Conservation (phyloP, 2,113 vertebrate species). For the Motacilla alba region DNA sequence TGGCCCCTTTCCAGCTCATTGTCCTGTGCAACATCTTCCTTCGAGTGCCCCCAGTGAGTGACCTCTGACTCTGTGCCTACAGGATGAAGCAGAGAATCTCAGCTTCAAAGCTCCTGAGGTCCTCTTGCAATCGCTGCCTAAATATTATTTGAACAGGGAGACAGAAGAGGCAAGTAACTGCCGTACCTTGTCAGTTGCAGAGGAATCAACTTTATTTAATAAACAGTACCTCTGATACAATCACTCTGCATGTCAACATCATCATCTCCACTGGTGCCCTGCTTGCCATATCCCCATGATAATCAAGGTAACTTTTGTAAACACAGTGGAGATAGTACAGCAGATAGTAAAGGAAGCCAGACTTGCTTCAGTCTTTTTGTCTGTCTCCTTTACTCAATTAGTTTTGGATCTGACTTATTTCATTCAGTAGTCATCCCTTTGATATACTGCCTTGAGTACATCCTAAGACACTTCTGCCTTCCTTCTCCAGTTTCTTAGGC, state of each 20-base stretch:
- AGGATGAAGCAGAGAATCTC: not conserved
- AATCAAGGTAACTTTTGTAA: not conserved
- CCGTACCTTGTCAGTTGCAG: not conserved
- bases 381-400: not conserved
- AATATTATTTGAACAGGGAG: not conserved
- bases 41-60: fast-evolving
- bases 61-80: not conserved
- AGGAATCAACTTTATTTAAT: not conserved
- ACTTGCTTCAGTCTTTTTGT: not conserved
- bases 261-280: not conserved
- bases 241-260: not conserved
- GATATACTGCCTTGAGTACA: not conserved
- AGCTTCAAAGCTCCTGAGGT: not conserved
- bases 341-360: not conserved
- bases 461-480: not conserved
- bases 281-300: not conserved
- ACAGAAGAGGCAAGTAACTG: not conserved
- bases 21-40: not conserved
- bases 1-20: not conserved
- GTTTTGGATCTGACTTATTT: not conserved
- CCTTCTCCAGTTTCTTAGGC: conserved; percentile 19
- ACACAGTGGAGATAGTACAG: not conserved
- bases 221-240: not conserved
- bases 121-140: not conserved
- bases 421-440: not conserved